These are phyloP conservation scores for Brachionus sp. DNA, from an alignment of 1,140 invertebrate genomes.

Conservation along the genomic window DNA sequence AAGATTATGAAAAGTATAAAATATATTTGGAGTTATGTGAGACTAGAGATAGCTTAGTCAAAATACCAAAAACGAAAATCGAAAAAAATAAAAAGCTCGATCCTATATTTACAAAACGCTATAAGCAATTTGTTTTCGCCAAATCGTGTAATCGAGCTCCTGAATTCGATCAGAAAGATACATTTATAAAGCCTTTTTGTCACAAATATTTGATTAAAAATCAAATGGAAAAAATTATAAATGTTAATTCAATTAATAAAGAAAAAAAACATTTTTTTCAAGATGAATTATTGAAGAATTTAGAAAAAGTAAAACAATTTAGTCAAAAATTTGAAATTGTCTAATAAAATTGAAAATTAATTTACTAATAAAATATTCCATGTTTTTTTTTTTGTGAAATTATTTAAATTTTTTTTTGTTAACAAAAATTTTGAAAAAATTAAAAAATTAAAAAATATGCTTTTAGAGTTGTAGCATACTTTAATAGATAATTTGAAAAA, in stretches of 20 bases:
- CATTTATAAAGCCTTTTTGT: background rate
- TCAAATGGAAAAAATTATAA: slow-evolving; percentile 1
- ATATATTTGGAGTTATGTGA: slow-evolving; percentile 24
- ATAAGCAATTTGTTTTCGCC: slow-evolving; percentile 1
- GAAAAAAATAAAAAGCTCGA: background rate
- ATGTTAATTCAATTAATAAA: background rate
- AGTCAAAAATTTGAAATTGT: slow-evolving; percentile 1
- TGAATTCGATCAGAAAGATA: slow-evolving; percentile 17
- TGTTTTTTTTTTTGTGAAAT: background rate
- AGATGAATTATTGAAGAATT: background rate
- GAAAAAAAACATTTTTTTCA: background rate
- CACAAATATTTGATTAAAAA: slow-evolving; percentile 11
- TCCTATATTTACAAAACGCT: slow-evolving; percentile 22
- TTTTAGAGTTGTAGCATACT: too few species aligned
- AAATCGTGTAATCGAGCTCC: slow-evolving; percentile 23
- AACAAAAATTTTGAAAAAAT: too few species aligned
- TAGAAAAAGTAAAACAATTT: slow-evolving; percentile 3
- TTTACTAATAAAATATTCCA: background rate
- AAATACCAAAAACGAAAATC: background rate
- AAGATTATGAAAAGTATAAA: background rate
- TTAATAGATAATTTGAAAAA: too few species aligned
- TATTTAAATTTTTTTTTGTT: too few species aligned
- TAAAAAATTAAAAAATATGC: too few species aligned
- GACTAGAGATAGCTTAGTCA: background rate
- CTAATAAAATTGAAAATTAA: background rate